Conservation (phyloP, 2,888 invertebrate species). For the Melinaea marsaeus region DNA sequence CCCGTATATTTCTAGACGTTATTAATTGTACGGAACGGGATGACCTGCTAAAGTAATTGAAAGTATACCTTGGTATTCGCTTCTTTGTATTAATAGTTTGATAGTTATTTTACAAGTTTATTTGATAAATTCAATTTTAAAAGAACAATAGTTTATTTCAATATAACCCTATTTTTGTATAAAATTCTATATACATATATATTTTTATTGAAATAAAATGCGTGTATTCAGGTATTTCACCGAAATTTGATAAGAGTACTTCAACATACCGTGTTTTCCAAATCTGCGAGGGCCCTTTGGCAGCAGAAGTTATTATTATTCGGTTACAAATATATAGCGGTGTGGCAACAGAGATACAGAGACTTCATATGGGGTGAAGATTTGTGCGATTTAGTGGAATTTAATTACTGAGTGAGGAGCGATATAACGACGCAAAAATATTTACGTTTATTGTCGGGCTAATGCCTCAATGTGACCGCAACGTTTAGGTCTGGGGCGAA, state of each 20-base stretch:
- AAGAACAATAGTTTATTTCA: background rate
- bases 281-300: constrained; percentile 15
- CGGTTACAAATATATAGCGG: constrained; percentile 12
- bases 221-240: background rate
- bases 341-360: constrained; percentile 17
- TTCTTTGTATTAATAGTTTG: background rate
- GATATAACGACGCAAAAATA: constrained; percentile 74
- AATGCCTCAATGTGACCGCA: constrained; percentile 68
- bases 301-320: constrained; percentile 22
- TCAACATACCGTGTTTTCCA: constrained; percentile 6
- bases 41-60: background rate
- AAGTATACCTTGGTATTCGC: background rate
- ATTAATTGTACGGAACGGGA: background rate
- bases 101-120: background rate
- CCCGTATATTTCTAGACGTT: background rate
- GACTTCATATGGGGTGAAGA: constrained; percentile 37
- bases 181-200: background rate
- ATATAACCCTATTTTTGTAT: too few relatives aligned
- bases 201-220: background rate
- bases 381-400: constrained; percentile 76
- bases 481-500: constrained; percentile 22
- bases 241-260: background rate
- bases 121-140: background rate
- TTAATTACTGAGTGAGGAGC: constrained; percentile 69
- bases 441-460: constrained; percentile 74